Conservation (phyloP, 2,888 invertebrate genomes). For the Stratiomys singularior region DNA sequence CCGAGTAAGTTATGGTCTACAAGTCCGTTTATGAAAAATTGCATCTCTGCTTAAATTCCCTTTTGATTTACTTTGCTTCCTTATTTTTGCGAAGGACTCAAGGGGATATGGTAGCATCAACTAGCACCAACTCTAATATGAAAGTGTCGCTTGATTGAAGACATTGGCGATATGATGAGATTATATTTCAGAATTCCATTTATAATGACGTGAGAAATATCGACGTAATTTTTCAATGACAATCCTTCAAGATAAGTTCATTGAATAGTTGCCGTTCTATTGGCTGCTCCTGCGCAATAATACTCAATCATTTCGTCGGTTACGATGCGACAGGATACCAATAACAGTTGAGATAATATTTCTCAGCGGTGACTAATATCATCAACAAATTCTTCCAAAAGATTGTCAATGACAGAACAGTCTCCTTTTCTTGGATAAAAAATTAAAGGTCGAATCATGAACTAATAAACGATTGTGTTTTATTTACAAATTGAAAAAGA, state of each 20-base stretch:
- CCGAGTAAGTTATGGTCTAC: slow-evolving; percentile 71
- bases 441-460: too few species aligned
- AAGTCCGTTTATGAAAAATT: slow-evolving; percentile 30
- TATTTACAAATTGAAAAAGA: too few species aligned
- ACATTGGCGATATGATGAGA: slow-evolving; percentile 42
- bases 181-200: slow-evolving; percentile 49
- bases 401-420: too few species aligned
- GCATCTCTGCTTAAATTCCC: neutral
- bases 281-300: neutral
- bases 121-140: too few species aligned
- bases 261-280: neutral
- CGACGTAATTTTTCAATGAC: slow-evolving; percentile 19
- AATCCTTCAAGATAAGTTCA: neutral
- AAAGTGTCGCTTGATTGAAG: slow-evolving; percentile 9
- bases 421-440: too few species aligned
- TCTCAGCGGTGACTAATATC: too few species aligned
- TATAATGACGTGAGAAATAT: slow-evolving; percentile 35
- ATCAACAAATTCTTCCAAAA: too few species aligned
- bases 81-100: neutral
- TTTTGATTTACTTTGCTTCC: neutral
- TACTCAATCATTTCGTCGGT: neutral
- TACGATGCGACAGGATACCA: too few species aligned
- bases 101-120: neutral
- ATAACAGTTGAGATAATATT: too few species aligned
- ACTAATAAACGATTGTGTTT: too few species aligned